Conservation (phyloP, 2,888 invertebrate genomes). For the Andrena bucephala region DNA sequence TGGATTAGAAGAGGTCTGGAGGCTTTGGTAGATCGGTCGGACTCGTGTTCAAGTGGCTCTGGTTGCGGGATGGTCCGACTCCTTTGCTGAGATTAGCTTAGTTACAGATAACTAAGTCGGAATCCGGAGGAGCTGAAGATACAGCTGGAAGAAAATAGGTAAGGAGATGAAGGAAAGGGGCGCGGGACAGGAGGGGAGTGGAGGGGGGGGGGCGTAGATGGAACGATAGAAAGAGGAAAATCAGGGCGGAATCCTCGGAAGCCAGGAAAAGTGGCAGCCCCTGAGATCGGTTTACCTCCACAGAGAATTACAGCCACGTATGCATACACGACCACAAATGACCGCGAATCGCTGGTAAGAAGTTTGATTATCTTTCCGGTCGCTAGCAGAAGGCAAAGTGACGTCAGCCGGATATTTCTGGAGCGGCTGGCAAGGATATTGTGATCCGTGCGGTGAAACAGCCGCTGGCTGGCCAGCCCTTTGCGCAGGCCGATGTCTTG, state of each 20-base stretch:
- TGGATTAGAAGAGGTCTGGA: constrained; percentile 78
- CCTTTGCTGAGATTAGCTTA: constrained; percentile 81
- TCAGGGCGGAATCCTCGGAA: constrained; percentile 31
- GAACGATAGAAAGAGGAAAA: constrained; percentile 23
- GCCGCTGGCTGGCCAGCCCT: constrained; percentile 32
- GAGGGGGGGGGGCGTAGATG: constrained; percentile 20
- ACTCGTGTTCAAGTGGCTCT: constrained; percentile 79
- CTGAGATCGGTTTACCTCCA: constrained; percentile 39
- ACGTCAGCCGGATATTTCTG: constrained; percentile 53
- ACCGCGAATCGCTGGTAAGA: constrained; percentile 62
- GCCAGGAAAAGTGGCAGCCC: constrained; percentile 31
- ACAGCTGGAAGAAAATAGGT: constrained; percentile 58
- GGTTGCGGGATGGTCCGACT: constrained; percentile 75
- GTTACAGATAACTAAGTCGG: constrained; percentile 81
- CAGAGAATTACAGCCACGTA: constrained; percentile 18
- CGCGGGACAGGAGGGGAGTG: not conserved
- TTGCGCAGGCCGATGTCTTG: constrained; percentile 50
- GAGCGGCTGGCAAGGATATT: constrained; percentile 71
- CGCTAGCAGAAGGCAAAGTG: constrained; percentile 56
- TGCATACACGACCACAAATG: constrained; percentile 30
- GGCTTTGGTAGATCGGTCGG: constrained; percentile 79
- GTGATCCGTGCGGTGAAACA: constrained; percentile 66
- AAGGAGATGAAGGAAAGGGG: constrained; percentile 30
- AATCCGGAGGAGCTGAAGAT: constrained; percentile 70
- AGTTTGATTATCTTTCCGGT: constrained; percentile 76